These are phyloP conservation scores for Orthonychiurus folsomi DNA, from an alignment of 2,888 invertebrate species.

Conservation along the genomic window DNA sequence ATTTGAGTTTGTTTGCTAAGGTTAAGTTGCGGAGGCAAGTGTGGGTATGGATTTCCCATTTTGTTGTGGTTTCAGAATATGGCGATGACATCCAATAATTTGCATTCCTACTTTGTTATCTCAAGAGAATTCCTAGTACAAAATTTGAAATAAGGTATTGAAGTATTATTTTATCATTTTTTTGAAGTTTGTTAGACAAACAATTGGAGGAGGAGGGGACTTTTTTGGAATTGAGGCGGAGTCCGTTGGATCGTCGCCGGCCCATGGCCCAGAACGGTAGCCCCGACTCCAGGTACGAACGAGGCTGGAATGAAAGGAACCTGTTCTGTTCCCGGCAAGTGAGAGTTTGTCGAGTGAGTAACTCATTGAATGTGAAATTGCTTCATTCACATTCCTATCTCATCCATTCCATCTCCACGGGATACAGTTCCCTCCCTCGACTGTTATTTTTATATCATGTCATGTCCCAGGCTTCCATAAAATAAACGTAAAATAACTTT, in stretches of 20 bases:
- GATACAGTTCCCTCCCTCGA: neutral
- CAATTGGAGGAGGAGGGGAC: neutral
- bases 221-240: too few species aligned
- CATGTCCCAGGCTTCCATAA: neutral
- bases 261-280: too few species aligned
- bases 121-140: neutral
- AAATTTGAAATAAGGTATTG: neutral
- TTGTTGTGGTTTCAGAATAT: too few species aligned
- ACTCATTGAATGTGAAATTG: conserved; percentile 1
- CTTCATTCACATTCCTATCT: neutral
- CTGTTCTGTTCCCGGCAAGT: neutral
- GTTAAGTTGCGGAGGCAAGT: too few species aligned
- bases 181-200: neutral
- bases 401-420: neutral
- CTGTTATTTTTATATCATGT: conserved; percentile 1
- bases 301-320: too few species aligned
- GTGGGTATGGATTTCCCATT: too few species aligned
- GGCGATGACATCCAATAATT: too few species aligned
- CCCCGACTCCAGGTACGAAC: too few species aligned
- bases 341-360: neutral
- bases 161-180: neutral
- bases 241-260: too few species aligned
- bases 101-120: too few species aligned
- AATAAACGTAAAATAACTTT: neutral
- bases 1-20: too few species aligned